Percentiles rank a stretch among this genome's conserved stretches.
Conservation (phyloP, 2,113 vertebrate species). For the Phocoena sinus region DNA sequence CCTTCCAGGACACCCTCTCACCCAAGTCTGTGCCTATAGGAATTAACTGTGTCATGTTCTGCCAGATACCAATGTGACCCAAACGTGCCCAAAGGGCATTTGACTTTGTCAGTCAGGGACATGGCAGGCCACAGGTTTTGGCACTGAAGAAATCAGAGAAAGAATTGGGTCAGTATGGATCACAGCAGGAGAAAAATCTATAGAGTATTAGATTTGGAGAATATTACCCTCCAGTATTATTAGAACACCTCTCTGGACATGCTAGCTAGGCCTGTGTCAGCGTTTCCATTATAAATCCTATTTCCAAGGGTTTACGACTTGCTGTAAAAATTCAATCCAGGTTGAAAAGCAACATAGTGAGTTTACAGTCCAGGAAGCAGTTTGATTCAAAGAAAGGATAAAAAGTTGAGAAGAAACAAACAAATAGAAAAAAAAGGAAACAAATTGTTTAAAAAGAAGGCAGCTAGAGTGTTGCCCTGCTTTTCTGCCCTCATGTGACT, state of each 20-base stretch:
- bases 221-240: slow-evolving; percentile 73
- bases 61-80: not conserved
- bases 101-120: not conserved
- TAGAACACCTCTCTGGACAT: slow-evolving; percentile 71
- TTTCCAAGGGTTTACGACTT: slow-evolving; percentile 80
- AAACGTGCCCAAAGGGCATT: not conserved
- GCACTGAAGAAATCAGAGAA: slow-evolving; percentile 62
- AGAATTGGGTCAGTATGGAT: slow-evolving; percentile 73
- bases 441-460: slow-evolving; percentile 52
- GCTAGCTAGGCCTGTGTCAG: slow-evolving; percentile 66
- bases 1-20: not conserved
- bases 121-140: not conserved
- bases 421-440: slow-evolving; percentile 53
- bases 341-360: slow-evolving; percentile 66
- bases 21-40: not conserved
- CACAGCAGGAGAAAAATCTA: slow-evolving; percentile 58
- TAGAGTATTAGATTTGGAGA: slow-evolving; percentile 71
- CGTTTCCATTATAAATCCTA: slow-evolving; percentile 81
- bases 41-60: not conserved
- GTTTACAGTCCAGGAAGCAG: slow-evolving; percentile 48
- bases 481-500: slow-evolving; percentile 63
- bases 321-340: slow-evolving; percentile 78
- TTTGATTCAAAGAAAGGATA: slow-evolving; percentile 70
- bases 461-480: not conserved
- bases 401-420: slow-evolving; percentile 65